Conservation (phyloP, 2,113 vertebrate genomes). For the Antigone vipio region DNA sequence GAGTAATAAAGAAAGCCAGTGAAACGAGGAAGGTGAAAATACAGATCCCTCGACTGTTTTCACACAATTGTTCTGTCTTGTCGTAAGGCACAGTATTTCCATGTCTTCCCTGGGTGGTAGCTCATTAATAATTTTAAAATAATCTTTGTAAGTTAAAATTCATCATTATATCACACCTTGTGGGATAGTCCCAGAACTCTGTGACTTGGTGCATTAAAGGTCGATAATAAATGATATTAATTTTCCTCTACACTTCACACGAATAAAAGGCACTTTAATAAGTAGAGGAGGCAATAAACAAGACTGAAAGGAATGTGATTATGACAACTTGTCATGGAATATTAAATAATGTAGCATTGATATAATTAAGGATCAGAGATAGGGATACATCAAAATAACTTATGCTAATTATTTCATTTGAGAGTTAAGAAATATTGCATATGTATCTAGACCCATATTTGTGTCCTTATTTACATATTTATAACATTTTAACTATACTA, state of each 20-base stretch:
- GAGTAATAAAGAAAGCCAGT: not conserved
- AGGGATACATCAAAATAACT: slow-evolving; percentile 39
- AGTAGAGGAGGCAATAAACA: slow-evolving; percentile 8
- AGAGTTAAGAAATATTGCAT: slow-evolving; percentile 61
- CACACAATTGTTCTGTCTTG: not conserved
- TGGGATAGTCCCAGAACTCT: not conserved
- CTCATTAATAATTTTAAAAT: not conserved
- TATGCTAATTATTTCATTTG: slow-evolving; percentile 63
- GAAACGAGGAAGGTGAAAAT: not conserved
- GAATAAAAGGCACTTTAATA: slow-evolving; percentile 18
- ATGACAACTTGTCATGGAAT: slow-evolving; percentile 39
- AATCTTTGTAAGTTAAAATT: not conserved
- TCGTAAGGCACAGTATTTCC: not conserved
- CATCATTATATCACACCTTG: not conserved
- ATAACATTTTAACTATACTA: slow-evolving; percentile 32
- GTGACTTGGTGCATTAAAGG: not conserved
- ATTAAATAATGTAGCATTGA: slow-evolving; percentile 46
- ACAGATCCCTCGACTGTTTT: not conserved
- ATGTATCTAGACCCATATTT: slow-evolving; percentile 39
- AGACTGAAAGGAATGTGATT: slow-evolving; percentile 12
- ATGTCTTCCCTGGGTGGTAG: not conserved
- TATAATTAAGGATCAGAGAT: slow-evolving; percentile 59
- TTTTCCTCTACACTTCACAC: not conserved
- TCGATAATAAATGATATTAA: not conserved
- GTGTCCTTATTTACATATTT: slow-evolving; percentile 61